Conservation (phyloP, 2,797 vertebrate genomes). For the Cossypha heuglini region DNA sequence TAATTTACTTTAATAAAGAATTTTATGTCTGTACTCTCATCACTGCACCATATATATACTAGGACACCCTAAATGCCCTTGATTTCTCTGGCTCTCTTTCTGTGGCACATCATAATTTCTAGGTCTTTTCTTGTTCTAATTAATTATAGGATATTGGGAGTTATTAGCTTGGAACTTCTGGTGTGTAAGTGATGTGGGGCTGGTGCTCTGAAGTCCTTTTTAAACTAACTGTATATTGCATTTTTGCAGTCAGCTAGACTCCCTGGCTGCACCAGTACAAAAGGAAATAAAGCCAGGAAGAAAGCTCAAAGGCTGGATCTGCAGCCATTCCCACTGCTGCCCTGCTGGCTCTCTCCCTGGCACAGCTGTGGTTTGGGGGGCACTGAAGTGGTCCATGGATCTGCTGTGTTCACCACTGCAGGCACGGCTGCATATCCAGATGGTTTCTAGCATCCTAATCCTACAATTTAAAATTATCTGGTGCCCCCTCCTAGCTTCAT, state of each 20-base stretch:
- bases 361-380: accelerated
- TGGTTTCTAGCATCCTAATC: background rate
- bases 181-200: background rate
- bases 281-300: background rate
- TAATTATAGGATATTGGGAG: conserved; percentile 5
- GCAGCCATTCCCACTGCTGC: background rate
- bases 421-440: background rate
- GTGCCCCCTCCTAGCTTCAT: background rate
- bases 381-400: background rate
- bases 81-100: conserved; percentile 19
- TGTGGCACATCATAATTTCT: conserved; percentile 4
- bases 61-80: conserved; percentile 34
- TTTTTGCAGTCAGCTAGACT: background rate
- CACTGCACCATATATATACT: background rate
- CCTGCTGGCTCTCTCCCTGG: background rate
- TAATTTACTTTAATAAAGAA: conserved; percentile 36
- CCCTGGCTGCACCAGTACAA: background rate
- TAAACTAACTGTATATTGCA: background rate
- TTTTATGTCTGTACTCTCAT: background rate
- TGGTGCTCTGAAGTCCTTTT: background rate
- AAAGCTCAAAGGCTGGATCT: background rate
- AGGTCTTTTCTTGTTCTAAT: background rate
- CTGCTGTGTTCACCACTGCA: background rate
- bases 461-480: background rate
- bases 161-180: background rate